Base-by-base conservation (phyloP, 2,888 invertebrate species). In the Heterodera filipjevi region DNA sequence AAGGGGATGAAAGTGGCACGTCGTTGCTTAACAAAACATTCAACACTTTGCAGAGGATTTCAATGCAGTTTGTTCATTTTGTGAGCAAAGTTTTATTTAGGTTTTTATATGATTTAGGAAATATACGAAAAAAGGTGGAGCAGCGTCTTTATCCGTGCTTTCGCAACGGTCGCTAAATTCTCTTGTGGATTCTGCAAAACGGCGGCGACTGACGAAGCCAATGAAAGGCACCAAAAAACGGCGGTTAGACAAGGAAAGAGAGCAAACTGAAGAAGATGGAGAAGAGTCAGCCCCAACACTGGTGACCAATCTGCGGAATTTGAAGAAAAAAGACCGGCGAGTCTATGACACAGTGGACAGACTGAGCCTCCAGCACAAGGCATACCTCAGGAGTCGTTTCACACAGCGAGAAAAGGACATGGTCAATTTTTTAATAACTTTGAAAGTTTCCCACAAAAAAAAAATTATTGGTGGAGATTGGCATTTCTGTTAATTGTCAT, bases 351-450 rank as follows among this genome's bases (percentile, higher is more conserved):
- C 79, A 49, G 81, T 86, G 12, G 87, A 87, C 77, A 12, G 82
- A 14, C 76, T 78, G 32, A 84, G 85, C 80, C 76, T 82, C 30
- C 80, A 83, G 44, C 80, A 79, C 27, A 78, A 84, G n/a, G 75
- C 86, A 16, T 82, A 83, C 70, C 70, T 86, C 22, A 44, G 86
- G 64, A 79, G 84, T 70, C 79, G 86, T 12, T 87, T 87, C 79
- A 77, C 81, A 2, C 77, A 86, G 1, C 82, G 82, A 66, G 87
- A 87, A 74, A 77, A 83, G 16, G 87, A 87, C 44, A 85, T 86
- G 82, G 85, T 85, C 59, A 8, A 79, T 76, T 59, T 71, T 12
- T 35, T 71, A 2, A 2, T 6, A 44, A 22, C 53, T 27, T 59
- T 14, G n/a, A n/a, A n/a, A n/a, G n/a, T n/a, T n/a, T n/a, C n/a